These are phyloP conservation scores for Apantesis nais DNA, from an alignment of 2,888 invertebrate genomes.

Conservation along the genomic window DNA sequence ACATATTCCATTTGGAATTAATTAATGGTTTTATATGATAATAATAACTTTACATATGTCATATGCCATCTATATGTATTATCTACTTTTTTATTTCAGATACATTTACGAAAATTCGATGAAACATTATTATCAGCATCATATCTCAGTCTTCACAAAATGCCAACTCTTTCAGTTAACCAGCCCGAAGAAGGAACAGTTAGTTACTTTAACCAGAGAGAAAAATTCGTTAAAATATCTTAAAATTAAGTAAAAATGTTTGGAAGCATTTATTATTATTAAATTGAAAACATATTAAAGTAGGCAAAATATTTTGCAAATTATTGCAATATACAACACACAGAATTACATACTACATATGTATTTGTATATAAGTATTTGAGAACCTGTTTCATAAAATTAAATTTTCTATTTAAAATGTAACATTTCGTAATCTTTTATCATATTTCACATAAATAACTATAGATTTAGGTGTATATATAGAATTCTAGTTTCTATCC, in stretches of 20 bases:
- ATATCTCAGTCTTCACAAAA: conserved; percentile 79
- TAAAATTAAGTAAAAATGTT: conserved; percentile 5
- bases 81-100: conserved; percentile 76
- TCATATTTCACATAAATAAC: not conserved
- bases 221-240: conserved; percentile 75
- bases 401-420: not conserved
- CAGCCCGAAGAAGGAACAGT: conserved; percentile 73
- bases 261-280: not conserved
- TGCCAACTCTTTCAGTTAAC: conserved; percentile 54
- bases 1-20: not conserved
- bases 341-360: not conserved
- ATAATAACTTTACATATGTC: not conserved
- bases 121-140: conserved; percentile 86
- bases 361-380: not conserved
- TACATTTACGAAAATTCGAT: conserved; percentile 90
- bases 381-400: not conserved
- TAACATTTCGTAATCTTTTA: not conserved
- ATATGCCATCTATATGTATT: not conserved
- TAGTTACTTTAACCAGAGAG: conserved; percentile 76
- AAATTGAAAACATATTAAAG: conserved; percentile 1
- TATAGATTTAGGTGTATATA: not conserved
- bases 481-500: not conserved
- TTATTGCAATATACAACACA: not conserved
- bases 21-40: not conserved
- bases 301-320: not conserved